phyloP scores from a whole-genome alignment of 2,113 vertebrate species.

The Trogon melanurus region DNA sequence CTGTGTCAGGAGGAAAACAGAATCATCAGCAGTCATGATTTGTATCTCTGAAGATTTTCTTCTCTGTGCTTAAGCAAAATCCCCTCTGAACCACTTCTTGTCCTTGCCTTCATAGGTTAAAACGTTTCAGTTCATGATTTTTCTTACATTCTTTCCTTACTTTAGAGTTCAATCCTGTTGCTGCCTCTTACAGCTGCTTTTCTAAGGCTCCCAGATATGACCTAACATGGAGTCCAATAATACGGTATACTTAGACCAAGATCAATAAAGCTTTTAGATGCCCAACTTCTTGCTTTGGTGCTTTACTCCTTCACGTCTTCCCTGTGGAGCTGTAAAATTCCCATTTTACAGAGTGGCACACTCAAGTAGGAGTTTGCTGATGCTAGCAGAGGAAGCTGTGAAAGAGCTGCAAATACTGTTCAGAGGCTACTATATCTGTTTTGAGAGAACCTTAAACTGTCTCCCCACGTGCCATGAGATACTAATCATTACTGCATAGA shows the following conservation, averaged over 20 bases:
- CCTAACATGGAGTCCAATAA: conserved; percentile 50
- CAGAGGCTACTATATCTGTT: not conserved
- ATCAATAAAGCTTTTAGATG: conserved; percentile 69
- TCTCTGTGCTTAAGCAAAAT: conserved; percentile 67
- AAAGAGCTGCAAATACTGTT: not conserved
- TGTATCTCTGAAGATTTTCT: conserved; percentile 71
- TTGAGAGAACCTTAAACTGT: not conserved
- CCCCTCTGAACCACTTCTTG: conserved; percentile 70
- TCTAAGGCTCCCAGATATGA: conserved; percentile 48
- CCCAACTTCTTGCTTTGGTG: conserved; percentile 38
- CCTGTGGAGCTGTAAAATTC: conserved; percentile 63
- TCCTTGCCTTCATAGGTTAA: conserved; percentile 64
- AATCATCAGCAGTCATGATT: conserved; percentile 69
- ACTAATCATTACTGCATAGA: not conserved
- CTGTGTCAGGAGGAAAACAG: conserved; percentile 75
- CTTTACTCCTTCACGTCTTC: conserved; percentile 50
- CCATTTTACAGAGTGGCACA: conserved; percentile 58
- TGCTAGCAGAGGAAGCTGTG: conserved; percentile 33
- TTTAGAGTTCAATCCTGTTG: conserved; percentile 46
- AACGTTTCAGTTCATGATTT: conserved; percentile 3
- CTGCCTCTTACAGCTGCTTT: conserved; percentile 29
- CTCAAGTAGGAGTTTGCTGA: conserved; percentile 48
- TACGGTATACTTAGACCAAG: not conserved
- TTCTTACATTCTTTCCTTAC: conserved; percentile 32
- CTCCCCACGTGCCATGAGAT: not conserved